These are phyloP conservation scores for Crocuta crocuta DNA, from an alignment of 2,113 vertebrate genomes.

Conservation along the genomic window DNA sequence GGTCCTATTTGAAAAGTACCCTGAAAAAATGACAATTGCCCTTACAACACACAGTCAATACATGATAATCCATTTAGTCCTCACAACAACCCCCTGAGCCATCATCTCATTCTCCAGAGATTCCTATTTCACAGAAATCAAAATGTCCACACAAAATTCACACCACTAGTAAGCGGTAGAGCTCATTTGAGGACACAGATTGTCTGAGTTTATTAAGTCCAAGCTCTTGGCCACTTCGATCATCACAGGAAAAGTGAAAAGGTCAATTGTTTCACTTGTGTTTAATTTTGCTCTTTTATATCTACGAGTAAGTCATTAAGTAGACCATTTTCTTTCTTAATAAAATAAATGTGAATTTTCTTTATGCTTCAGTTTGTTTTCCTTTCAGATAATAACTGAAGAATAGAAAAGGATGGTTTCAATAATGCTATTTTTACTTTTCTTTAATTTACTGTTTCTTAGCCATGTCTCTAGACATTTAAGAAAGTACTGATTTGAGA, in stretches of 20 bases:
- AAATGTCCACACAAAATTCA: neutral
- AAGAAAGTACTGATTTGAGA: conserved; percentile 29
- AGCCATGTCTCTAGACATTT: conserved; percentile 1
- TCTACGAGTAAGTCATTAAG: neutral
- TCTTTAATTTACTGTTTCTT: conserved; percentile 20
- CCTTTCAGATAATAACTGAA: conserved; percentile 33
- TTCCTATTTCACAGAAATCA: neutral
- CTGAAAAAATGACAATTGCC: neutral
- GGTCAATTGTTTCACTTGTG: neutral
- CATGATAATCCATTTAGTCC: neutral
- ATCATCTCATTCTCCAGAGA: neutral
- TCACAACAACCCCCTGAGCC: no score
- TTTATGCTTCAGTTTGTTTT: neutral
- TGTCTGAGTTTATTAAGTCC: neutral
- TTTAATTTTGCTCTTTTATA: neutral
- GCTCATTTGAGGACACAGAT: neutral
- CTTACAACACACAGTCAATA: neutral
- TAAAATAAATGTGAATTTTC: conserved; percentile 4
- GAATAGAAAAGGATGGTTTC: neutral
- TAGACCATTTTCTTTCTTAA: neutral
- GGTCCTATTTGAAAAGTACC: neutral
- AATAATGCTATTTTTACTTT: conserved; percentile 21
- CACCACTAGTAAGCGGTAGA: neutral
- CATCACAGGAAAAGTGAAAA: neutral
- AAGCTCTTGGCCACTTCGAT: neutral